Base-by-base conservation (phyloP, 2,797 vertebrate genomes). In the Chaetophractus vellerosus region DNA sequence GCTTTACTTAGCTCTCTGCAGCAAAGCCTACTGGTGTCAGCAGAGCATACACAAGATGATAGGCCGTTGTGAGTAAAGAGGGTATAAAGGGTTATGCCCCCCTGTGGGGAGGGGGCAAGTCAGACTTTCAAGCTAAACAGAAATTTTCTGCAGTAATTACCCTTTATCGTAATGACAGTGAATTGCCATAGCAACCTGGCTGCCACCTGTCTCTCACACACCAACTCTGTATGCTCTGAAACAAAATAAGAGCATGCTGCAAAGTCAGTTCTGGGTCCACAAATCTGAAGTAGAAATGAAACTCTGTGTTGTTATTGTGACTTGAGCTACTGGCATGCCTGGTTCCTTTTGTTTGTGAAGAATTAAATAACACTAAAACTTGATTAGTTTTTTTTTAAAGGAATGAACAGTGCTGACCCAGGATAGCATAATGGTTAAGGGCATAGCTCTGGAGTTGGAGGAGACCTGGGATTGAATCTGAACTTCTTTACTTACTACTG, bases 111-210 rank as follows among this genome's bases (percentile, higher is more conserved):
- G 96, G 94, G 95, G 97, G 97, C 97, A 98, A 98, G 96, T 97
- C 97, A 97, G 98, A 98, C 97, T 98, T 98, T 97, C 97, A 94
- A 98, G 97, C 97, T 97, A 98, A 98, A 98, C 97, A 98, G 98
- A 98, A 98, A 98, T 98, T 97, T 98, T 97, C 98, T 98, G 97
- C 96, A 96, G 97, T 98, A 98, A 98, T 98, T 98, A 98, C 97
- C 97, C 97, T 98, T 98, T 98, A 98, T 98, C 98, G 98, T 98
- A 98, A 98, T 98, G 98, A 98, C 98, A 98, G 98, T 97, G 97
- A 98, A 98, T 98, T 98, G 97, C 98, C 98, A 98, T 98, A 98
- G 98, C 98, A 98, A 98, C 98, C 97, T 96, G 97, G 98, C 97
- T 98, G 98, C 98, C 98, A 98, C 98, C 98, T 98, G 98, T 98